Conservation (phyloP, 1,140 invertebrate genomes). For the Zaprionus gabonicus region DNA sequence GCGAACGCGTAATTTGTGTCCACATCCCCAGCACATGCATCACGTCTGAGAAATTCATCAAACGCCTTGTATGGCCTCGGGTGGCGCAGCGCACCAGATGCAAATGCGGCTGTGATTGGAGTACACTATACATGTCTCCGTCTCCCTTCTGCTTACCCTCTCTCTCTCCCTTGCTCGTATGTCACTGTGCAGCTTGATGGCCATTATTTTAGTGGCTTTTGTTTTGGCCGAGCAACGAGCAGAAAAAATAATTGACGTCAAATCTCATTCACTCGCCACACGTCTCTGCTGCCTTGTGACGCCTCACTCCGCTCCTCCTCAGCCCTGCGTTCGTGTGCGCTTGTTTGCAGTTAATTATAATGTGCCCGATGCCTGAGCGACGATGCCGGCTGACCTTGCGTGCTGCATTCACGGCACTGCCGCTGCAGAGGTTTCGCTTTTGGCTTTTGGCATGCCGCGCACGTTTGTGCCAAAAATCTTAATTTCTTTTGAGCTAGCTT, state of each 20-base stretch:
- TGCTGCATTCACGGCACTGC: conserved; percentile 64
- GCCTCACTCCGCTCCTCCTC: conserved; percentile 7
- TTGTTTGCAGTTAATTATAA: conserved; percentile 76
- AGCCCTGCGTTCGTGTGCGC: conserved; percentile 31
- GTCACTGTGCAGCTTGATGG: conserved; percentile 63
- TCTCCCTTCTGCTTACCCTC: neutral
- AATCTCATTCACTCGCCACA: conserved; percentile 46
- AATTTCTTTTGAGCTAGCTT: conserved; percentile 63
- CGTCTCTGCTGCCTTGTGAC: conserved; percentile 8
- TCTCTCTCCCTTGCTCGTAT: conserved; percentile 40
- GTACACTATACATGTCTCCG: neutral
- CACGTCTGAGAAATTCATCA: conserved; percentile 72
- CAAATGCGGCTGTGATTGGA: neutral
- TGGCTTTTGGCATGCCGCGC: conserved; percentile 61
- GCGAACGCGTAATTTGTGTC: conserved; percentile 72
- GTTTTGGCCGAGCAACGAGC: conserved; percentile 19
- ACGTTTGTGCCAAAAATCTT: conserved; percentile 80
- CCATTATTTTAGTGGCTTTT: conserved; percentile 56
- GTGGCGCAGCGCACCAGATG: neutral
- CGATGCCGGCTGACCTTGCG: conserved; percentile 63
- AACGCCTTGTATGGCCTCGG: conserved; percentile 32
- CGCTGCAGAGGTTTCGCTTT: conserved; percentile 39
- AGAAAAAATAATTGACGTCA: conserved; percentile 72
- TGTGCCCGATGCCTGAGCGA: conserved; percentile 14
- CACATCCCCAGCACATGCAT: conserved; percentile 60